Conservation (phyloP, 2,113 vertebrate species). For the Crotalus horridus region DNA sequence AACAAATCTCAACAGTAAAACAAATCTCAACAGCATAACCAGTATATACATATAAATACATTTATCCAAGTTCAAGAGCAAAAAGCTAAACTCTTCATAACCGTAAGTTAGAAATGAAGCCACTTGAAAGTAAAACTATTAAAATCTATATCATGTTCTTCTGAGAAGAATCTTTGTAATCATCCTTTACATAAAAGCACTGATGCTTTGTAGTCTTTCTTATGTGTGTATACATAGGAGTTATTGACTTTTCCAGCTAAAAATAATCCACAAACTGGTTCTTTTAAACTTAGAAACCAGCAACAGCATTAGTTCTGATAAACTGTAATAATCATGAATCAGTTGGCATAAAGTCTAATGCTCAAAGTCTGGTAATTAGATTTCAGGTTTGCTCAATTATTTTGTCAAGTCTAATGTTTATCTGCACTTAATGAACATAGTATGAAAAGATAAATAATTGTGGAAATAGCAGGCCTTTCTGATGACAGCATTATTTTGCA, state of each 20-base stretch:
- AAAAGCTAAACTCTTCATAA: background rate
- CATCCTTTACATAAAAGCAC: slow-evolving; percentile 24
- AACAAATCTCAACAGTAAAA: background rate
- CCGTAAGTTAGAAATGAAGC: background rate
- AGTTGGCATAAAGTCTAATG: slow-evolving; percentile 37
- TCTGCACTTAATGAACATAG: slow-evolving; percentile 36
- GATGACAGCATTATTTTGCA: slow-evolving; percentile 18
- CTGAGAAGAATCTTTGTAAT: slow-evolving; percentile 8
- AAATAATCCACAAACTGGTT: background rate
- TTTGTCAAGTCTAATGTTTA: slow-evolving; percentile 39
- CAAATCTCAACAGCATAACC: background rate
- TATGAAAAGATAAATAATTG: slow-evolving; percentile 45
- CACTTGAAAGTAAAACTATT: slow-evolving; percentile 12
- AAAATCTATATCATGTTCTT: slow-evolving; percentile 17
- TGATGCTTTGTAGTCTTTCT: background rate
- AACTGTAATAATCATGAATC: slow-evolving; percentile 23
- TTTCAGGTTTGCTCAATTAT: slow-evolving; percentile 43
- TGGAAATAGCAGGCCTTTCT: slow-evolving; percentile 13
- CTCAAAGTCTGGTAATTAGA: slow-evolving; percentile 29
- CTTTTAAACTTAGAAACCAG: background rate
- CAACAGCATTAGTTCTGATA: background rate
- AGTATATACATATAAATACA: slow-evolving; percentile 29
- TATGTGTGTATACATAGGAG: background rate
- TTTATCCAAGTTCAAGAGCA: slow-evolving; percentile 15
- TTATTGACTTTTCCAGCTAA: slow-evolving; percentile 13